Evolutionary conservation across 2,797 vertebrate genomes (phyloP), one percentile per base, ranked within the genome.

Genomic region (Otolemur crassicaudatus): DNA sequence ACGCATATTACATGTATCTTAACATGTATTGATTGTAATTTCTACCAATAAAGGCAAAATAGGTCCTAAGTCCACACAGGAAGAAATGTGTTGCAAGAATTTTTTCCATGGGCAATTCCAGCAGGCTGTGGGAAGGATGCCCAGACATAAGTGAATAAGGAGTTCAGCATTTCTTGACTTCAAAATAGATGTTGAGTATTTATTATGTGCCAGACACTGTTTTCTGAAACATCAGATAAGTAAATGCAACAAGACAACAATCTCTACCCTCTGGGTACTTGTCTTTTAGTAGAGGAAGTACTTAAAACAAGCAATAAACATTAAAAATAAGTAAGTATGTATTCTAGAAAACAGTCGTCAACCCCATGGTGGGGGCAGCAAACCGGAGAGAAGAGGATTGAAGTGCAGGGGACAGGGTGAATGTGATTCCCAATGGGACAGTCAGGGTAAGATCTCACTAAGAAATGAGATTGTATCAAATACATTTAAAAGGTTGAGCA

Each of bases 41-140:
- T 96, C 56, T 93, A 88, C 40, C 56, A 73, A 79, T 72, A 85
- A 91, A 95, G 7, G 43, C 29, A 92, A 96, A 94, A 53, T 43
- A 83, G 56, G 60, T 75, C 43, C 87, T 70, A 76, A 80, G 25
- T 46, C 25, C 19, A 88, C 31, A 87, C 2, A 80, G 25, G n/a
- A 49, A 43, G 80, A 31, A 76, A 89, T 76, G 72, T 90, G 17
- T 43, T 95, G 19, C 13, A 95, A 94, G 77, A 82, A 92, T 79
- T 6, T 5, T 82, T 94, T 43, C 31, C 12, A n/a, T 19, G 23
- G 27, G 23, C 58, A 90, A 84, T 70, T 70, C 65, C 7, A 85
- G 23, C 7, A 79, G 34, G 2, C 53, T 87, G 0, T 46, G 20
- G 58, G 34, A 81, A 27, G 12, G 34, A 91, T 11, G 9, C 16